A percentile compares a stretch with the other conserved stretches of the same genome.
phyloP scores from a whole-genome alignment of 2,113 vertebrate species.

The Eptatretus burgeri region DNA sequence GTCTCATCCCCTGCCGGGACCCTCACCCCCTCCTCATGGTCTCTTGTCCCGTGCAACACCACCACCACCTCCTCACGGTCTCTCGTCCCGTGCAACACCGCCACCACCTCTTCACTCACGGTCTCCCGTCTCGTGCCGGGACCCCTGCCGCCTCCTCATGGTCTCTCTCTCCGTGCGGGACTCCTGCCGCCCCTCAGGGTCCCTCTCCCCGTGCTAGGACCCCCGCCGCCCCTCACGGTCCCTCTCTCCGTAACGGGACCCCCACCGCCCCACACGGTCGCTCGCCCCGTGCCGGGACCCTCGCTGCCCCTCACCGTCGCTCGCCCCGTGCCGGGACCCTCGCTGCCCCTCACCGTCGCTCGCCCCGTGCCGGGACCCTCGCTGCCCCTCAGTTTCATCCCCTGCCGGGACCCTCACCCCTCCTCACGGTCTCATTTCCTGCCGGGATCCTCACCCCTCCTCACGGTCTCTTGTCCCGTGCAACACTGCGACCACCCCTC shows the following conservation, averaged over 20 bases:
- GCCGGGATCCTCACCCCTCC: background rate
- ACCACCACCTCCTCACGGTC: background rate
- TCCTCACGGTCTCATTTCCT: background rate
- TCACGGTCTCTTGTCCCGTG: background rate
- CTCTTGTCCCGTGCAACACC: background rate
- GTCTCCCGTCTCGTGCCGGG: too few species aligned
- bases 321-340: background rate
- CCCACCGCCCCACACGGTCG: constrained; percentile 2
- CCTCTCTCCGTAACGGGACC: background rate
- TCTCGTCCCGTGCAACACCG: background rate
- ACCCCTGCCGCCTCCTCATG: too few species aligned
- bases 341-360: background rate
- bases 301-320: background rate
- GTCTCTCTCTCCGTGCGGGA: background rate
- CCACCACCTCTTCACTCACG: background rate
- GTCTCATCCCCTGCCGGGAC: background rate
- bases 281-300: background rate
- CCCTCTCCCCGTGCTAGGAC: background rate
- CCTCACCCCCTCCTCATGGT: background rate
- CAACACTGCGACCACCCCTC: background rate
- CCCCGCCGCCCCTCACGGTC: background rate
- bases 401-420: background rate
- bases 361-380: background rate
- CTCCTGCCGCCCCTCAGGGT: background rate
- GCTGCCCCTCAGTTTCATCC: too few species aligned